Evolutionary conservation across 2,797 vertebrate species (phyloP).

Genomic region (Phalloptychus januarius): DNA sequence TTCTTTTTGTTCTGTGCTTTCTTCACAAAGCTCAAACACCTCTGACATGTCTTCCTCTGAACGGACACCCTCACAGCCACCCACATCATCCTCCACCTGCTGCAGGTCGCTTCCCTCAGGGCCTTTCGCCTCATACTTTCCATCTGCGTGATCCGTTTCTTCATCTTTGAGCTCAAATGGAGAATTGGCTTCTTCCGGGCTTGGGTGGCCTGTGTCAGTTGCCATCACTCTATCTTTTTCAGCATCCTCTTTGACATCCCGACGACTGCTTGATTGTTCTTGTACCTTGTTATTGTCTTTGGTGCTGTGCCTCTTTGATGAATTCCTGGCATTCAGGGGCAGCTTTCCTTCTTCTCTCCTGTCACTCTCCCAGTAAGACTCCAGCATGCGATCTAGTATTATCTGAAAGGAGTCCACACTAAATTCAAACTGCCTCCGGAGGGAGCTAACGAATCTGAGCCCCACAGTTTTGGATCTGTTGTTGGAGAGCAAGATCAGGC

Average conservation of each 20-base stretch:
- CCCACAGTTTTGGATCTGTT: slow-evolving; percentile 95
- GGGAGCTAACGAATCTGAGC: slow-evolving; percentile 91
- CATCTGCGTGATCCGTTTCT: slow-evolving; percentile 29
- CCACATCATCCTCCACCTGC: slow-evolving; percentile 40
- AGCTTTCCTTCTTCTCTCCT: slow-evolving; percentile 57
- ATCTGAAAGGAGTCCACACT: slow-evolving; percentile 99
- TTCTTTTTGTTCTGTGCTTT: slow-evolving; percentile 50
- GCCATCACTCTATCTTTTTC: slow-evolving; percentile 37
- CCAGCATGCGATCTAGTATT: slow-evolving; percentile 88
- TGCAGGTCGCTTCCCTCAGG: slow-evolving; percentile 22
- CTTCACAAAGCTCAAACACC: slow-evolving; percentile 61
- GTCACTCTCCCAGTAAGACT: slow-evolving; percentile 84
- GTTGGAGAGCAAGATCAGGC: slow-evolving; percentile 95
- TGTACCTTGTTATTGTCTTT: slow-evolving; percentile 34
- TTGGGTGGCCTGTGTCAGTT: slow-evolving; percentile 5
- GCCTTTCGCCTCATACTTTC: slow-evolving; percentile 26
- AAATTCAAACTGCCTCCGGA: slow-evolving; percentile 95
- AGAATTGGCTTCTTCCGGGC: slow-evolving; percentile 26
- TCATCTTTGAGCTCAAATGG: slow-evolving; percentile 29
- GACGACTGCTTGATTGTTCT: slow-evolving; percentile 17
- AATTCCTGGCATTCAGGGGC: slow-evolving; percentile 33
- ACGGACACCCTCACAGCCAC: slow-evolving; percentile 40
- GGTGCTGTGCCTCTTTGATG: slow-evolving; percentile 37
- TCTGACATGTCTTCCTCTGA: slow-evolving; percentile 55
- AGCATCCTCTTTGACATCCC: slow-evolving; percentile 14